Percentiles rank a stretch among this genome's conserved stretches.
Evolutionary conservation across 2,888 invertebrate species (phyloP).

Genomic region (Dicyrtoma fusca): DNA sequence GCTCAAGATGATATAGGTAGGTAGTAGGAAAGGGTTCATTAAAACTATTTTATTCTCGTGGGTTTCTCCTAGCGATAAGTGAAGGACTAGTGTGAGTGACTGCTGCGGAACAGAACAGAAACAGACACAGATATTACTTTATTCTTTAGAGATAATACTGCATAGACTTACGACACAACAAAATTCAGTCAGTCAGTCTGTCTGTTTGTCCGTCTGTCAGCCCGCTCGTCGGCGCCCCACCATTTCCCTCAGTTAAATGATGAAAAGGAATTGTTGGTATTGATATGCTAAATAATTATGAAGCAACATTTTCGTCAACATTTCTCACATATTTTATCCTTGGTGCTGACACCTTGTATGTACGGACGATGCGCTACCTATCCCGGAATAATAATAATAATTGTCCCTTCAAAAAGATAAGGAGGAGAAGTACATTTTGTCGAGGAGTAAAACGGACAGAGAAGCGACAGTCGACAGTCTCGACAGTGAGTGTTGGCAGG

Average conservation of each 20-base stretch:
- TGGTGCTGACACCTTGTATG: slow-evolving; percentile 5
- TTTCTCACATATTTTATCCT: slow-evolving; percentile 19
- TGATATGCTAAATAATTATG: slow-evolving; percentile 14
- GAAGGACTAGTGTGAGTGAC: background rate
- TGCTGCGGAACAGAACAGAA: background rate
- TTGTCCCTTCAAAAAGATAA: background rate
- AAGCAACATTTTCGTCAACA: slow-evolving; percentile 8
- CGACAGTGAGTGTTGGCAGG: no score
- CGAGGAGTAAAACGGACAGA: background rate
- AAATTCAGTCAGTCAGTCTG: no score
- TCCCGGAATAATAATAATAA: no score
- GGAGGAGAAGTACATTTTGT: background rate
- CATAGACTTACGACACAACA: no score
- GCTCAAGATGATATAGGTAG: background rate
- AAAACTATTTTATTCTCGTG: background rate
- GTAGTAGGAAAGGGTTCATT: background rate
- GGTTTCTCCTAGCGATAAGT: background rate
- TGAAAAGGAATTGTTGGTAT: slow-evolving; percentile 19
- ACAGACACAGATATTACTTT: background rate
- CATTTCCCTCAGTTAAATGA: slow-evolving; percentile 9
- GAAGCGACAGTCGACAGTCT: background rate
- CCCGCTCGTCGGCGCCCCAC: background rate
- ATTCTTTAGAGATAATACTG: no score
- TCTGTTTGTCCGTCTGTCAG: background rate
- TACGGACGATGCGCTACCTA: background rate